A percentile compares a stretch with the other conserved stretches of the same genome.
These are phyloP conservation scores for Trachelus troglodyta DNA, from an alignment of 2,888 invertebrate species.

Conservation along the genomic window DNA sequence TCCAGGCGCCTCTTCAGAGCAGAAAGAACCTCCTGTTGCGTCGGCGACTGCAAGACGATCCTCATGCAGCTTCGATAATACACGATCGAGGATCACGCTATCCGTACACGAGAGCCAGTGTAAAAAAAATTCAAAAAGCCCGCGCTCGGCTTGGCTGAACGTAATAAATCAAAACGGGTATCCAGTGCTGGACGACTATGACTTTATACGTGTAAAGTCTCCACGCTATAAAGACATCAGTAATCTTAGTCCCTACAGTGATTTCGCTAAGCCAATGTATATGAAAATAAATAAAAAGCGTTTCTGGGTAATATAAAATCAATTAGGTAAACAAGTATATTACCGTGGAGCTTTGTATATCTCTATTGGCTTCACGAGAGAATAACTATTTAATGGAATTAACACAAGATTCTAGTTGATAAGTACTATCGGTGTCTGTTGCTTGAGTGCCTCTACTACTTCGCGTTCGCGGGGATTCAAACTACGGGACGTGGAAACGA, in stretches of 20 bases:
- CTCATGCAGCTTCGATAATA: slow-evolving; percentile 35
- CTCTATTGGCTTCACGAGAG: background rate
- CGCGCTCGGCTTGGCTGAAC: background rate
- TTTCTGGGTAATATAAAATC: background rate
- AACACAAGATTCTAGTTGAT: background rate
- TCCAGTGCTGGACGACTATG: background rate
- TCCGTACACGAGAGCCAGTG: slow-evolving; percentile 2
- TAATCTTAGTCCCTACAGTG: background rate
- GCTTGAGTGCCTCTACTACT: background rate
- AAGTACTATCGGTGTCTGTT: background rate
- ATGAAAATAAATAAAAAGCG: background rate
- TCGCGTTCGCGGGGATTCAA: background rate
- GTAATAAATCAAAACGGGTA: background rate
- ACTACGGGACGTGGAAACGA: background rate
- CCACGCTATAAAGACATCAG: background rate
- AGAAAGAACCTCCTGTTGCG: slow-evolving; percentile 76
- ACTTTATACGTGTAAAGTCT: background rate
- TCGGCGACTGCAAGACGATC: slow-evolving; percentile 71
- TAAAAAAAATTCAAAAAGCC: slow-evolving; percentile 1
- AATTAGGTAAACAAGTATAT: background rate
- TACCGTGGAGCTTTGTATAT: background rate
- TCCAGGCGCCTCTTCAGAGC: slow-evolving; percentile 78
- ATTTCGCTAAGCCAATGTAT: background rate
- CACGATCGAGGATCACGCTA: slow-evolving; percentile 48
- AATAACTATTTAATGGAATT: background rate